These are phyloP conservation scores for Lepidurus packardi DNA, from an alignment of 1,140 invertebrate genomes.

Conservation along the genomic window DNA sequence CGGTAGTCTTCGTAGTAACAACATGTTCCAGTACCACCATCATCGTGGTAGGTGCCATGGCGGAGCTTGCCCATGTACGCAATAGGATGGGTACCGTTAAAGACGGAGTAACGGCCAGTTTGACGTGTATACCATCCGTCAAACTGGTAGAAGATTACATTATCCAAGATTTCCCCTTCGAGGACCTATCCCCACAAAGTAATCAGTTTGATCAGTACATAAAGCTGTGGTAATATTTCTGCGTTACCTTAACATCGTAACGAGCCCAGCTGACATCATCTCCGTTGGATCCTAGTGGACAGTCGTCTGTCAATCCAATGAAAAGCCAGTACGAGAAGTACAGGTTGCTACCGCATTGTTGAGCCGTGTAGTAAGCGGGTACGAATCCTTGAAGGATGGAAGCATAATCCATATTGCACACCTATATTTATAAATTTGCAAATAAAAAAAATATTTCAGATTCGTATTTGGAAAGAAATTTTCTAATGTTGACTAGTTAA, in stretches of 20 bases:
- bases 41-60: slow-evolving; percentile 39
- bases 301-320: slow-evolving; percentile 38
- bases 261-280: slow-evolving; percentile 36
- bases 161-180: slow-evolving; percentile 36
- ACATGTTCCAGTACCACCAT: slow-evolving; percentile 39
- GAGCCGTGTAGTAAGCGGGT: slow-evolving; percentile 32
- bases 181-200: slow-evolving; percentile 9
- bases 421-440: slow-evolving; percentile 14
- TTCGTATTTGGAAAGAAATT: not conserved
- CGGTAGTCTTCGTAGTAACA: slow-evolving; percentile 40
- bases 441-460: not conserved
- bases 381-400: slow-evolving; percentile 30
- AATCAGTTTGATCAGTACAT: not conserved
- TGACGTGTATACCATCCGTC: slow-evolving; percentile 39
- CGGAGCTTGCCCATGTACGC: slow-evolving; percentile 38
- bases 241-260: slow-evolving; percentile 37
- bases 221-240: not conserved
- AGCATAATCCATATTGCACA: slow-evolving; percentile 36
- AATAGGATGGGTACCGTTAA: slow-evolving; percentile 37
- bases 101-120: slow-evolving; percentile 37
- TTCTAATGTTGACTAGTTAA: not conserved
- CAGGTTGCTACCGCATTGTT: slow-evolving; percentile 31
- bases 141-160: slow-evolving; percentile 39
- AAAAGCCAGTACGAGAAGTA: slow-evolving; percentile 37
- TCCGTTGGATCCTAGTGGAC: slow-evolving; percentile 33